phyloP scores from a whole-genome alignment of 35 echinoderm and acorn worm species.

The Antedon bifida region DNA sequence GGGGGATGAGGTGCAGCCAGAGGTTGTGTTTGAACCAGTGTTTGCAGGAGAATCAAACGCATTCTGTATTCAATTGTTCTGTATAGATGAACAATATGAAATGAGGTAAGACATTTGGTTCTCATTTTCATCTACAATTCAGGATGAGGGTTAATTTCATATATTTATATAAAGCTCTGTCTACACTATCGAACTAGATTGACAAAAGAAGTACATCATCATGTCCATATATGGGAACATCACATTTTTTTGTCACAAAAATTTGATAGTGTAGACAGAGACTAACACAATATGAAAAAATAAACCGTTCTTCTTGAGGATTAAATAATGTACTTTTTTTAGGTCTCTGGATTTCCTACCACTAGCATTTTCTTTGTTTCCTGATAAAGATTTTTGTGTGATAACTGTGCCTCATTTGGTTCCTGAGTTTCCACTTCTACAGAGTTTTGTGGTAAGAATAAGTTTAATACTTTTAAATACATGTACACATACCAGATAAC shows the following conservation, averaged over 20 bases:
- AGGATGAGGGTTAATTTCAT: not conserved
- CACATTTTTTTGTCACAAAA: no score
- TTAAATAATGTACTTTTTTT: no score
- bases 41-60: conserved; percentile 69
- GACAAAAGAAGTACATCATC: no score
- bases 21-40: conserved; percentile 50
- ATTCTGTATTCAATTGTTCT: conserved; percentile 84
- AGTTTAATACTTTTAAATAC: no score
- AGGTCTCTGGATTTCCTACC: conserved; percentile 93
- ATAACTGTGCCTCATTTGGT: conserved; percentile 80
- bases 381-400: conserved; percentile 74
- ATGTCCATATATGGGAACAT: no score
- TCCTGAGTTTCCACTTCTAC: conserved; percentile 79
- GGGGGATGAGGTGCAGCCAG: conserved; percentile 16
- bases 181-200: no score
- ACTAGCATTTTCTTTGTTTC: conserved; percentile 73
- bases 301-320: no score
- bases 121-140: not conserved
- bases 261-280: no score
- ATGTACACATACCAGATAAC: no score
- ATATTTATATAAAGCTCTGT: no score
- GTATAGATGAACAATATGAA: conserved; percentile 93
- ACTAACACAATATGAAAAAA: no score
- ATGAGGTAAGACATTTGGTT: conserved; percentile 47
- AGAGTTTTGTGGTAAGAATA: conserved; percentile 89